Percentiles rank a stretch among this genome's conserved stretches.
Conservation (phyloP, 2,888 invertebrate genomes). For the Catonia carolina region DNA sequence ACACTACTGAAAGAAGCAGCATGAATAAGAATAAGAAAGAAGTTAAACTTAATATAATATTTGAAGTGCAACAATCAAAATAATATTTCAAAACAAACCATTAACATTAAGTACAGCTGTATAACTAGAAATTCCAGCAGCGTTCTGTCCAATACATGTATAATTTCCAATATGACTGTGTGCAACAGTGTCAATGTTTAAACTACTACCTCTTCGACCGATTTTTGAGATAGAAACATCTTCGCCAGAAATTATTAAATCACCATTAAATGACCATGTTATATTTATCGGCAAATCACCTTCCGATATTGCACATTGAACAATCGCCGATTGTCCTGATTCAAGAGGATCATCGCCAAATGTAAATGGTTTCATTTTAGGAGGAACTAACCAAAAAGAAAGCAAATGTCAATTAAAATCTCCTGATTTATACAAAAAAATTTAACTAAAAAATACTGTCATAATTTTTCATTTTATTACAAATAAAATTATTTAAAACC, state of each 20-base stretch:
- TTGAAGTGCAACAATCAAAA: too few relatives aligned
- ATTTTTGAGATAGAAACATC: slow-evolving; percentile 41
- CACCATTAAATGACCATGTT: slow-evolving; percentile 51
- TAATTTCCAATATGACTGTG: slow-evolving; percentile 40
- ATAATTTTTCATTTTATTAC: too few relatives aligned
- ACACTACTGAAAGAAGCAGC: too few relatives aligned
- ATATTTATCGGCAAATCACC: slow-evolving; percentile 40
- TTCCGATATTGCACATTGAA: slow-evolving; percentile 50
- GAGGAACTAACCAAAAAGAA: slow-evolving; percentile 39
- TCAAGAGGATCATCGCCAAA: slow-evolving; percentile 35
- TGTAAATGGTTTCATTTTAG: slow-evolving; percentile 33
- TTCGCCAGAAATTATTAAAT: slow-evolving; percentile 31
- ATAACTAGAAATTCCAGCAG: slow-evolving; percentile 38
- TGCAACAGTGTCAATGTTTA: slow-evolving; percentile 37
- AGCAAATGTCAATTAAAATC: too few relatives aligned
- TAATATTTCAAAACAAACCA: slow-evolving; percentile 33
- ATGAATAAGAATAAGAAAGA: too few relatives aligned
- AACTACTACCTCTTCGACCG: slow-evolving; percentile 37
- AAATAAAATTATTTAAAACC: too few relatives aligned
- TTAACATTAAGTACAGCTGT: slow-evolving; percentile 36
- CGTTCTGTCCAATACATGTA: slow-evolving; percentile 41
- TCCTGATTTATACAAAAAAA: too few relatives aligned
- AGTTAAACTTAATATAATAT: too few relatives aligned
- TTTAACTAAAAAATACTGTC: too few relatives aligned
- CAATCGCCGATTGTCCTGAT: slow-evolving; percentile 51